phyloP scores from a whole-genome alignment of 2,888 invertebrate species.

The Campoplex capitator region DNA sequence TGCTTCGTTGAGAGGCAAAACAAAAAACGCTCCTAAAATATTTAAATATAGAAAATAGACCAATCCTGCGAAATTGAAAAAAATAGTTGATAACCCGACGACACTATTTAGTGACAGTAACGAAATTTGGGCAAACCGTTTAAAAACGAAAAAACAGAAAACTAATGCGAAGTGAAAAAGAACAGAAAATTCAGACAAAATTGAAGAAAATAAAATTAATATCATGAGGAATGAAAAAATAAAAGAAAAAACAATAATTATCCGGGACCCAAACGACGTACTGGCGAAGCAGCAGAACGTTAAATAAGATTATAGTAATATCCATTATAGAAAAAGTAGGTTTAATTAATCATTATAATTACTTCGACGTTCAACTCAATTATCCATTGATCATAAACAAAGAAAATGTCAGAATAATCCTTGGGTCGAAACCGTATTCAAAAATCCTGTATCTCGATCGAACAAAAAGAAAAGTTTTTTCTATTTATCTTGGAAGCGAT shows the following conservation, averaged over 20 bases:
- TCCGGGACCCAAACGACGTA: constrained; percentile 74
- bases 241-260: constrained; percentile 74
- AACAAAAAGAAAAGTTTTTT: not conserved
- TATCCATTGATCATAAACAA: constrained; percentile 13
- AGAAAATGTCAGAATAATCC: constrained; percentile 11
- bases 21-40: constrained; percentile 9
- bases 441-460: not conserved
- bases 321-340: constrained; percentile 53
- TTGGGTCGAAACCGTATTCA: not conserved
- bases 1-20: not conserved
- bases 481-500: not conserved
- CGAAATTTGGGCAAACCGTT: constrained; percentile 58
- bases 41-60: constrained; percentile 16
- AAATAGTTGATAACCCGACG: not conserved
- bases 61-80: constrained; percentile 22
- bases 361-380: constrained; percentile 31
- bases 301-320: constrained; percentile 66
- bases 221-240: constrained; percentile 21
- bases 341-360: constrained; percentile 47
- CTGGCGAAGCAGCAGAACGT: constrained; percentile 71
- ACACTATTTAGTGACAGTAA: constrained; percentile 28
- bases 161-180: not conserved
- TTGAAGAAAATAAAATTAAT: constrained; percentile 11
- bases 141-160: not conserved
- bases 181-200: not conserved